Conservation (phyloP, 2,113 vertebrate genomes). For the Natator depressus region DNA sequence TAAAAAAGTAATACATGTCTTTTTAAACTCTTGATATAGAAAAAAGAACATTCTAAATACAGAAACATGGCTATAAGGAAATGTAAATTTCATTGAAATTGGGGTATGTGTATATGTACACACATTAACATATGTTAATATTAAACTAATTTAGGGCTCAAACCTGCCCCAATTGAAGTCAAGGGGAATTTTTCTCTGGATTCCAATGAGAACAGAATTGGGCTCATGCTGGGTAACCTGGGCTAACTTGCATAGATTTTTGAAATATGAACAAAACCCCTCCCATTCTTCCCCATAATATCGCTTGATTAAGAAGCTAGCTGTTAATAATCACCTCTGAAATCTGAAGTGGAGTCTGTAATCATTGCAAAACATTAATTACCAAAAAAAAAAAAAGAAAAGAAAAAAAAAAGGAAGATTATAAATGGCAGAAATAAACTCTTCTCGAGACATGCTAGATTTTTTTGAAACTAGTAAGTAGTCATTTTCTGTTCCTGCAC, state of each 20-base stretch:
- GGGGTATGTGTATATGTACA: neutral
- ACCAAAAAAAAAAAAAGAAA: slow-evolving; percentile 1
- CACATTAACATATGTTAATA: neutral
- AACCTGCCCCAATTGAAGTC: neutral
- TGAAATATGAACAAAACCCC: neutral
- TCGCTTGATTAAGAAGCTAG: neutral
- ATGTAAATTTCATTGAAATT: neutral
- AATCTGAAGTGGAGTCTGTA: neutral
- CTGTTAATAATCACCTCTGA: slow-evolving; percentile 33
- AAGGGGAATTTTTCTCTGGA: neutral
- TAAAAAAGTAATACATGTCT: neutral
- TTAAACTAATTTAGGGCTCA: neutral
- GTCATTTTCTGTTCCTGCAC: slow-evolving; percentile 69
- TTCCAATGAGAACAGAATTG: neutral
- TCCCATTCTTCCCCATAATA: neutral
- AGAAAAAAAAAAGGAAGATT: neutral
- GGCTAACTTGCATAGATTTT: neutral
- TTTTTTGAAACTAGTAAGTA: slow-evolving; percentile 60
- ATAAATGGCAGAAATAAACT: slow-evolving; percentile 49
- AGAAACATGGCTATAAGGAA: neutral
- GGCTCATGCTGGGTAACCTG: neutral
- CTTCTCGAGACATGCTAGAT: slow-evolving; percentile 48
- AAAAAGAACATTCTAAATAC: neutral
- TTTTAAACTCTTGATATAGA: neutral
- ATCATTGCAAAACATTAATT: slow-evolving; percentile 22